phyloP scores from a whole-genome alignment of 2,888 invertebrate species.

The Allacma fusca region DNA sequence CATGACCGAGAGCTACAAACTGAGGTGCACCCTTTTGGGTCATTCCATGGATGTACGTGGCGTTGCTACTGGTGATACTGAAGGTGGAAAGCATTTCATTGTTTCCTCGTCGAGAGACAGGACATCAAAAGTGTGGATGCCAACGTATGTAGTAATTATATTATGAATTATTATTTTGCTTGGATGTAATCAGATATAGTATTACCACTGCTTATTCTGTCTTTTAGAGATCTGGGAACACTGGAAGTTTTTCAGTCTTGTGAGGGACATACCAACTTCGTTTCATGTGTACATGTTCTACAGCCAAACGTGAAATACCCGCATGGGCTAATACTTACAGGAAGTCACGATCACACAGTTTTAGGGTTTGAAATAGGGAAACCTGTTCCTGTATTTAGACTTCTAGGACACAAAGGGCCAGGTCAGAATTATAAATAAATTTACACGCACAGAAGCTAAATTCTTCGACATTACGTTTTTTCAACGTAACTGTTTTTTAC shows the following conservation, averaged over 20 bases:
- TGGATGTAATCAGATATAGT: no score
- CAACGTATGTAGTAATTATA: conserved; percentile 67
- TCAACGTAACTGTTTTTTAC: no score
- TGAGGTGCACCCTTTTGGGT: conserved; percentile 68
- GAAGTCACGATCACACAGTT: conserved; percentile 87
- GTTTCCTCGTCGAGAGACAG: conserved; percentile 89
- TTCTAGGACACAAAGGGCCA: conserved; percentile 81
- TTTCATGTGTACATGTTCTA: conserved; percentile 80
- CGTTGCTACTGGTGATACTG: conserved; percentile 67
- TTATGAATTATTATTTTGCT: no score
- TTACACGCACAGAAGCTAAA: no score
- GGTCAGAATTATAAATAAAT: conserved; percentile 65
- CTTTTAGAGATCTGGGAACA: conserved; percentile 48
- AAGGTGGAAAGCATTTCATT: conserved; percentile 73
- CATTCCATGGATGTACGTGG: conserved; percentile 88
- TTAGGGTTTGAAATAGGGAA: conserved; percentile 79
- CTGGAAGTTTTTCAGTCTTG: conserved; percentile 71
- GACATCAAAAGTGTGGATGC: conserved; percentile 86
- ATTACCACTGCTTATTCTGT: no score
- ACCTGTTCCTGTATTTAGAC: conserved; percentile 72
- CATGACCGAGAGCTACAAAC: conserved; percentile 23
- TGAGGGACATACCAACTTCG: conserved; percentile 84
- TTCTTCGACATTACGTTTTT: no score
- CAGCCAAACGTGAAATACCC: conserved; percentile 75
- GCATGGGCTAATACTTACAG: conserved; percentile 83